A percentile compares a stretch with the other conserved stretches of the same genome.
These are phyloP conservation scores for Cichladusa arquata DNA, from an alignment of 2,113 vertebrate genomes.

Conservation along the genomic window DNA sequence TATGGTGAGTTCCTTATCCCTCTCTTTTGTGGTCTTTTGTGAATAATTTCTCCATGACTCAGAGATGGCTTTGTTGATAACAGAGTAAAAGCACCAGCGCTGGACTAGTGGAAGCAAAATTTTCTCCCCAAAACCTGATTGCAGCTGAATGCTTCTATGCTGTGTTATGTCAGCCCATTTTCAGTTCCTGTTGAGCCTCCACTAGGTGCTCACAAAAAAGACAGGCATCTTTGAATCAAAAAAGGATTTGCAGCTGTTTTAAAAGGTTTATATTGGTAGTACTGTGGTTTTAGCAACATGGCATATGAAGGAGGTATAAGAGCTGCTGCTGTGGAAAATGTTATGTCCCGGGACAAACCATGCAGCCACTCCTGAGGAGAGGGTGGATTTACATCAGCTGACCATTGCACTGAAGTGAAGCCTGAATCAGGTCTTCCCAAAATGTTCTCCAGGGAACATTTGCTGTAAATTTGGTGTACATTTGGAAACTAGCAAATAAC, in stretches of 20 bases:
- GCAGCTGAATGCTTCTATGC: background rate
- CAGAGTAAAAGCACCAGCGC: background rate
- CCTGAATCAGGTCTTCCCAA: background rate
- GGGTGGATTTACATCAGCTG: background rate
- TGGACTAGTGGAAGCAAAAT: background rate
- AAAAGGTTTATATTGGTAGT: background rate
- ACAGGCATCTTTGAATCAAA: background rate
- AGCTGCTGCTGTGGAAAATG: background rate
- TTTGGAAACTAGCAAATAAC: background rate
- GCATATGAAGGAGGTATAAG: background rate
- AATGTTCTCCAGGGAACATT: background rate
- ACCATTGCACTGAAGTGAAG: background rate
- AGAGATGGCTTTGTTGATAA: background rate
- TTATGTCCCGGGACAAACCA: background rate
- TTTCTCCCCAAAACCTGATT: background rate
- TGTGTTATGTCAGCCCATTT: background rate
- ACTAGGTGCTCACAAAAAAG: background rate
- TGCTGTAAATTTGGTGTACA: background rate
- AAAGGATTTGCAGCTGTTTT: background rate
- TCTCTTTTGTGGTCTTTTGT: background rate
- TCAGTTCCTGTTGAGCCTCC: background rate
- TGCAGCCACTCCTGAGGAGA: background rate
- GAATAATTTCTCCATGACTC: conserved; percentile 6
- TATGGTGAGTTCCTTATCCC: conserved; percentile 82
- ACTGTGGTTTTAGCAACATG: background rate